Base-by-base conservation (phyloP, 2,797 vertebrate species). In the Channallabes apus region DNA sequence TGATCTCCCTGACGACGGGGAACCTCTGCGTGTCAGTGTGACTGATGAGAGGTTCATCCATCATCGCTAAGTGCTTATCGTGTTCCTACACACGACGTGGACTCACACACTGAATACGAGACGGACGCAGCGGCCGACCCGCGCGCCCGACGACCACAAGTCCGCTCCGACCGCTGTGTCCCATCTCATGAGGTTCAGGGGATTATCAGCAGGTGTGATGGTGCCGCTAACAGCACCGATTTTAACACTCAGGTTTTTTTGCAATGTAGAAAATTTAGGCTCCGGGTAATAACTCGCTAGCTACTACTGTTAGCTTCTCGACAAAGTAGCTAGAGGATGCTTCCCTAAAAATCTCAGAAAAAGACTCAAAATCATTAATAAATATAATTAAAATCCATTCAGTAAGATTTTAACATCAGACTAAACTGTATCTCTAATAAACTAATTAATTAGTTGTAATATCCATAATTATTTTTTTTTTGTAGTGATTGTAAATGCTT, bases 51-150 rank as follows among this genome's bases (percentile, higher is more conserved):
- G 29, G 75, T 73, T 82, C 62, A 73, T 56, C 58, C 22, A 86
- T 89, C 86, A 83, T 82, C 65, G 65, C 80, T 24, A 58, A 83
- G 6, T 61, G 71, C 84, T 61, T 59, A 59, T 54, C 35, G 61
- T 77, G 76, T 83, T 77, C 76, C 9, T 46, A 80, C 84, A 83
- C 6, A 81, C 41, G 7, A 46, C 8, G 41, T 58, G 58, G 58
- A 68, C 35, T 35, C 72, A 41, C 73, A 82, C 59, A 80, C 38
- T 24, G n/a, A 79, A 69, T 46, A 73, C 24, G 46, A 22, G 76
- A 29, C 54, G 24, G 58, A 80, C 17, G 4, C 54, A 20, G 15
- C 7, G 27, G 35, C 12, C 24, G 61, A 71, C 54, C 24, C 22
- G 35, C 51, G 62, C 15, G 68, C 54, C 59, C 1, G 14, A 59